These are phyloP conservation scores for Oscheius sp. DNA, from an alignment of 2,888 invertebrate species.

Conservation along the genomic window DNA sequence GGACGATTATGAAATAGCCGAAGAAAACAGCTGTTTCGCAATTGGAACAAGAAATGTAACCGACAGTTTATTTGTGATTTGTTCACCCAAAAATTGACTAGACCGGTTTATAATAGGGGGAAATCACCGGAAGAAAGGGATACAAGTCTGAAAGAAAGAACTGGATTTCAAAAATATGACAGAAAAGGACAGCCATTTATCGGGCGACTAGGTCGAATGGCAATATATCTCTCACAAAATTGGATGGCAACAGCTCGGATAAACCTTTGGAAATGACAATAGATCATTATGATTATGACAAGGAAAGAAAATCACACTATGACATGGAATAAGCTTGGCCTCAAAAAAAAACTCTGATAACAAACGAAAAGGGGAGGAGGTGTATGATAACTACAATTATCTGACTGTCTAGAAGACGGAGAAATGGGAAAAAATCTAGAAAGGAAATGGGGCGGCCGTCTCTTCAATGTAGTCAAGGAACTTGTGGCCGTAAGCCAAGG, in stretches of 20 bases:
- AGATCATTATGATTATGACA: too few relatives aligned
- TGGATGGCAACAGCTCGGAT: too few relatives aligned
- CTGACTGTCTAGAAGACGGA: too few relatives aligned
- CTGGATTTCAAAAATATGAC: neutral
- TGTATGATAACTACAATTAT: too few relatives aligned
- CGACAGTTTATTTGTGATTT: neutral
- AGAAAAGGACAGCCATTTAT: too few relatives aligned
- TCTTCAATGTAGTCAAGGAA: conserved; percentile 61
- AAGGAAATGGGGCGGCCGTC: conserved; percentile 44
- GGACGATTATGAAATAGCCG: neutral
- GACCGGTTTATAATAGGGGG: too few relatives aligned
- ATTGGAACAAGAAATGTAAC: neutral
- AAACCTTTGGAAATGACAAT: too few relatives aligned
- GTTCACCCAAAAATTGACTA: neutral
- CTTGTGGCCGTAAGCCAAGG: conserved; percentile 61
- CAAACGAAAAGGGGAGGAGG: too few relatives aligned
- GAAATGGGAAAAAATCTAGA: conserved; percentile 11
- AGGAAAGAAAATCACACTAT: neutral
- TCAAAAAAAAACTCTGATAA: too few relatives aligned
- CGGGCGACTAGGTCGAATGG: too few relatives aligned
- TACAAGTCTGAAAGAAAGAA: neutral
- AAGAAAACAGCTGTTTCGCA: conserved; percentile 5
- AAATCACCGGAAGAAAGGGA: neutral
- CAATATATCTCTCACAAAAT: too few relatives aligned
- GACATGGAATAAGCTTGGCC: neutral